Evolutionary conservation across 2,888 invertebrate genomes (phyloP).

Genomic region (Drosophila nigritarsus): DNA sequence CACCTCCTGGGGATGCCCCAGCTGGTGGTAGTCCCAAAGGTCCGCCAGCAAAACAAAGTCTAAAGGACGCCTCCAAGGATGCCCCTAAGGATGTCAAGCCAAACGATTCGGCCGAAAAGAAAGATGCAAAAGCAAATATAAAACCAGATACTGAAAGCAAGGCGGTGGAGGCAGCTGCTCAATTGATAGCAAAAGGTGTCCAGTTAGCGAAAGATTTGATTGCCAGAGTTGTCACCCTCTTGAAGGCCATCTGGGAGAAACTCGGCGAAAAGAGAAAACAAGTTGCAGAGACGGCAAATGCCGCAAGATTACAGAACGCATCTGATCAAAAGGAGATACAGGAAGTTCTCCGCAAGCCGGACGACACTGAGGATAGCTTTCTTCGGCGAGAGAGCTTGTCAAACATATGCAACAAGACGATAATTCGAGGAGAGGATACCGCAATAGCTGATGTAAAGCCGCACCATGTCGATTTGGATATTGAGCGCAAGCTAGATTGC

Average conservation of each 20-base stretch:
- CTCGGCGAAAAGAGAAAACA: conserved; percentile 4
- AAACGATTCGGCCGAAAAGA: neutral
- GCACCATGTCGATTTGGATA: conserved; percentile 39
- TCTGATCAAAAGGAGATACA: neutral
- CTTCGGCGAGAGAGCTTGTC: neutral
- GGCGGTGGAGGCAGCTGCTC: conserved; percentile 20
- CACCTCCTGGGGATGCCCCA: conserved; percentile 11
- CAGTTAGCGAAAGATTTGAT: conserved; percentile 24
- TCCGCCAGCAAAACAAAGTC: conserved; percentile 1
- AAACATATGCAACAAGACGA: conserved; percentile 64
- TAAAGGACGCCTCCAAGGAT: neutral
- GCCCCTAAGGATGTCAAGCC: neutral
- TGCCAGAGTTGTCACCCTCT: neutral
- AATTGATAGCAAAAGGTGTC: conserved; percentile 31
- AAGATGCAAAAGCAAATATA: conserved; percentile 1
- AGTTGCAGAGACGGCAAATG: conserved; percentile 10
- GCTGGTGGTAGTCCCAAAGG: neutral
- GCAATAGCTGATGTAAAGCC: conserved; percentile 51
- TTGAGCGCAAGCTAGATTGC: conserved; percentile 7
- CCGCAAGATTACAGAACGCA: conserved; percentile 4
- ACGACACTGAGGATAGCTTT: conserved; percentile 8
- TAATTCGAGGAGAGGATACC: conserved; percentile 45
- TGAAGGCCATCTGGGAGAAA: conserved; percentile 4
- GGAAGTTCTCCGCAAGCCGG: neutral
- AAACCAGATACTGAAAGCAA: conserved; percentile 10